phyloP scores from a whole-genome alignment of 1,140 invertebrate species.

The Rhopalosiphum maidis region DNA sequence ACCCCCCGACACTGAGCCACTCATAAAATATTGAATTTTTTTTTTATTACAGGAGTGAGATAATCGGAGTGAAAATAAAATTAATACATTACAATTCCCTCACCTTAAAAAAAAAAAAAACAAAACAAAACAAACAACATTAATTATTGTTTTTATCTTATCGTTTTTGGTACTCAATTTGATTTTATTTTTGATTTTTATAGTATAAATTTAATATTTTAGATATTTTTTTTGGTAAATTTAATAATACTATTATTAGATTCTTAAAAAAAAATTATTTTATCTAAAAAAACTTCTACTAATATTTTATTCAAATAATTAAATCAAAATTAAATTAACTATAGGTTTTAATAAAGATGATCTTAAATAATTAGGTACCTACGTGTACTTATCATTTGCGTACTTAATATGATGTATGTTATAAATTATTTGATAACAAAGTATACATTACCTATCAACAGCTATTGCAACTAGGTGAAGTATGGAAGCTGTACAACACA shows the following conservation, averaged over 20 bases:
- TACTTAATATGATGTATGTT: background rate
- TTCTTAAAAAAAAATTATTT: background rate
- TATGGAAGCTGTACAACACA: constrained; percentile 93
- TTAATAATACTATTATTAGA: background rate
- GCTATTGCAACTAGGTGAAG: constrained; percentile 94
- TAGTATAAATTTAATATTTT: background rate
- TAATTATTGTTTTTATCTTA: no score
- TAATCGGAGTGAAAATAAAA: no score
- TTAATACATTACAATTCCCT: no score
- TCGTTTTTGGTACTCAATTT: no score
- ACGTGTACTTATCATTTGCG: background rate
- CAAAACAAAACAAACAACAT: no score
- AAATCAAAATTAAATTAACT: background rate
- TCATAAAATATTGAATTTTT: no score
- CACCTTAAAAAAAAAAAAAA: no score
- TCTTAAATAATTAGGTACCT: background rate
- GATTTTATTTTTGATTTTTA: no score
- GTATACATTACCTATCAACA: constrained; percentile 78
- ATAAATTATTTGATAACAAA: background rate
- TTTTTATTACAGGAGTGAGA: no score
- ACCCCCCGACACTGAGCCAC: no score
- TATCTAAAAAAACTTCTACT: no score
- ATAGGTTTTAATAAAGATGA: background rate
- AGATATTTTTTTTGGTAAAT: background rate
- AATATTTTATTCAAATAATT: background rate